Evolutionary conservation across 2,888 invertebrate species (phyloP), one percentile per base, ranked within the genome.

Genomic region (Mythimna pallens): DNA sequence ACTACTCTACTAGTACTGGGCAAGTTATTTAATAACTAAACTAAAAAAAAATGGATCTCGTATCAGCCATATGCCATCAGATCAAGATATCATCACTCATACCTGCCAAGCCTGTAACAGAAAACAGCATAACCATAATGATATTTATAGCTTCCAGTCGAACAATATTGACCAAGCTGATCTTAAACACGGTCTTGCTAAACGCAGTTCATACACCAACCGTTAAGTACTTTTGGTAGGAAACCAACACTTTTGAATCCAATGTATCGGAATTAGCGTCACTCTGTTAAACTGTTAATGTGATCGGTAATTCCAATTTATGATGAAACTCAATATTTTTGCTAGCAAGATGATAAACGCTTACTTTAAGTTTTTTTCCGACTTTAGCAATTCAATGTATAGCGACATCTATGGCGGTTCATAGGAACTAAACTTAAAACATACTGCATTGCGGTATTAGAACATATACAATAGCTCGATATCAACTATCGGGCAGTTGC

Each of bases 241-340:
- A 73, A 73, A 70, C 5, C 55, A 58, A 55, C 65, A 65, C 57
- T 65, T 77, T 65, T 43, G 50, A 75, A 77, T 63, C 59, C 76
- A 82, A 77, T 82, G 65, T 76, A 61, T 74, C 76, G 70, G 80
- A 76, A 79, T 86, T 87, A 83, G 74, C 81, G 66, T 66, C 62
- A 10, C 47, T 52, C 36, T 63, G 84, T 43, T 74, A 82, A 85
- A 73, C 77, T 65, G 73, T 55, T 80, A 65, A 70, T 74, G 52
- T 69, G 59, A 65, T 66, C 54, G 47, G 25, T n/a, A 58, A 58
- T 25, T 30, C n/a, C 25, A 14, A 47, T 43, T 73, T 17, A 40
- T n/a, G 0, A 54, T 52, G 36, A 34, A 20, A 58, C 30, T 64
- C 14, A 17, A 50, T 5, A 52, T 59, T 40, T 30, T 2, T 14